phyloP scores from a whole-genome alignment of 2,797 vertebrate species.

The Anguilla pacifica region DNA sequence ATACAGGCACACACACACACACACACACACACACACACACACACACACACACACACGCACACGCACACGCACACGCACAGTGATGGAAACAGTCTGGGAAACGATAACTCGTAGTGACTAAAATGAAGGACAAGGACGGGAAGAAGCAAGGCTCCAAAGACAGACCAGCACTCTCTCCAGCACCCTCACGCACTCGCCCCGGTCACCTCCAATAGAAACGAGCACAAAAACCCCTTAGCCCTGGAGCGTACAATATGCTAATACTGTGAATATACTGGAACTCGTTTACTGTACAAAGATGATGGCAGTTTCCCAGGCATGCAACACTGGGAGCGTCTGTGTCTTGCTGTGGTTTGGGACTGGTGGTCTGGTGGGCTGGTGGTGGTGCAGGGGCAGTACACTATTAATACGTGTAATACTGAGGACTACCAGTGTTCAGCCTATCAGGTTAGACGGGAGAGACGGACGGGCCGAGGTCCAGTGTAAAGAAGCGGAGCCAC shows the following conservation, averaged over 20 bases:
- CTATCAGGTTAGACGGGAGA: not conserved
- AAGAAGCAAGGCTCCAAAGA: not conserved
- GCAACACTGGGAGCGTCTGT: slow-evolving; percentile 15
- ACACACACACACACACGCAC: slow-evolving; percentile 14
- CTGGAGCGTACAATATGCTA: not conserved
- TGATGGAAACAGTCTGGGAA: slow-evolving; percentile 5
- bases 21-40: slow-evolving; percentile 18
- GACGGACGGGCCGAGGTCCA: not conserved
- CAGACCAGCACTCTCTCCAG: not conserved
- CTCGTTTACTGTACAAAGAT: slow-evolving; percentile 28
- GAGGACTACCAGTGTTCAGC: not conserved
- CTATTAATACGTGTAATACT: not conserved
- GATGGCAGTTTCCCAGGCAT: slow-evolving; percentile 26
- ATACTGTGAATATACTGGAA: slow-evolving; percentile 2
- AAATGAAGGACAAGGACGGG: slow-evolving; percentile 4
- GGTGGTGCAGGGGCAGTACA: not conserved
- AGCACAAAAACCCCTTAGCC: slow-evolving; percentile 12
- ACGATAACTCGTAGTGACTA: not conserved
- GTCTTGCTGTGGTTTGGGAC: slow-evolving; percentile 21
- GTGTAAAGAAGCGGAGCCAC: not conserved
- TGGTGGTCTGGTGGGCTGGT: not conserved
- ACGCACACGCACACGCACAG: not conserved
- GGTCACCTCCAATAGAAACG: not conserved
- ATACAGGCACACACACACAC: slow-evolving; percentile 8
- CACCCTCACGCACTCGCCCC: not conserved